These are phyloP conservation scores for Cerastis rubricosa DNA, from an alignment of 2,888 invertebrate genomes.

Conservation along the genomic window DNA sequence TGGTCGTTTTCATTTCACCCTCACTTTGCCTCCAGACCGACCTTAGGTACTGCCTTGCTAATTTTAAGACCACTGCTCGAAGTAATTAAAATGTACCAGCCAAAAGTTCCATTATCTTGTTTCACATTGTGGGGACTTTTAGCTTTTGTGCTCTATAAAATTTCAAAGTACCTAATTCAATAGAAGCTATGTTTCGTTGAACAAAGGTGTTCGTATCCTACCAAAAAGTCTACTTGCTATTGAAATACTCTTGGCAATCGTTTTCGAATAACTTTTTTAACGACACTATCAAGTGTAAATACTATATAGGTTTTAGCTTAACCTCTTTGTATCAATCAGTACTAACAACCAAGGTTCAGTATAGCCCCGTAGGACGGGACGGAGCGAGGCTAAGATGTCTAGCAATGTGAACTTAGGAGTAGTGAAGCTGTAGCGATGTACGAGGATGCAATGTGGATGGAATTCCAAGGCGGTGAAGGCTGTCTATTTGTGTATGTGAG, in stretches of 20 bases:
- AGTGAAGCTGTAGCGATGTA: not conserved
- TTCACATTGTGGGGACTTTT: slow-evolving; percentile 25
- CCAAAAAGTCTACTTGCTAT: not conserved
- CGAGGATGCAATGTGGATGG: not conserved
- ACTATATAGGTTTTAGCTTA: no score
- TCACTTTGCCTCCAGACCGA: slow-evolving; percentile 65
- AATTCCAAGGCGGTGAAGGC: not conserved
- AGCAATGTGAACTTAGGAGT: not conserved
- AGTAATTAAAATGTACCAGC: slow-evolving; percentile 79
- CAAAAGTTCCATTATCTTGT: slow-evolving; percentile 57
- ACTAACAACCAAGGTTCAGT: not conserved
- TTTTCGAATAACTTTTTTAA: no score
- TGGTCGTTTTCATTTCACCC: slow-evolving; percentile 33
- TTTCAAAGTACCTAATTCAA: slow-evolving; percentile 9
- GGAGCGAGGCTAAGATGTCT: not conserved
- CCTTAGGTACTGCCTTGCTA: slow-evolving; percentile 62
- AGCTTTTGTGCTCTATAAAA: slow-evolving; percentile 27
- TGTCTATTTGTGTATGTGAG: not conserved
- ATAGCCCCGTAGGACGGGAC: not conserved
- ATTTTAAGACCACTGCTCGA: slow-evolving; percentile 75
- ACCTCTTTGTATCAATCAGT: not conserved
- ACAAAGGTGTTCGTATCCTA: not conserved
- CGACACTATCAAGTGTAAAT: no score
- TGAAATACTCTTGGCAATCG: not conserved
- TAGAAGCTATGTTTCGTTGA: not conserved